Evolutionary conservation across 2,113 vertebrate species (phyloP), one percentile per base, ranked within the genome.

Genomic region (Arvicanthis niloticus): DNA sequence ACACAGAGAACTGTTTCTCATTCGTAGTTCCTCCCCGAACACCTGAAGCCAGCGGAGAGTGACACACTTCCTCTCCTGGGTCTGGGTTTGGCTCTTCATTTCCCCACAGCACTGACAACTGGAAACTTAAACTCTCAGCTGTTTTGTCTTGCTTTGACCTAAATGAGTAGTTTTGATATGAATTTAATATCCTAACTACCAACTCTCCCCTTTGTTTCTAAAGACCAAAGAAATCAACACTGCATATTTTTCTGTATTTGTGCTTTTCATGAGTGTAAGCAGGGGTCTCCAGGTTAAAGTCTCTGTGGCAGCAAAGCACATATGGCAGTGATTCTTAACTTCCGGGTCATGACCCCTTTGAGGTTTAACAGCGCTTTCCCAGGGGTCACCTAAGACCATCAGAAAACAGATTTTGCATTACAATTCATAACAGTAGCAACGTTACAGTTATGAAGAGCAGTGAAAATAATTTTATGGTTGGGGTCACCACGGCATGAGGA

Each of bases 81-180:
- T 98, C 97, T 80, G 42, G 68, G 80, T 97, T 86, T 97, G 96
- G 97, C 85, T 95, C 51, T 75, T 31, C 42, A 2, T 89, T 88
- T 81, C 82, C 85, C 70, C 75, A 40, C 81, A 90, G 70, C 65
- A 92, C 92, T 1, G 42, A 92, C 91, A 88, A 45, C 12, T 92
- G 96, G 96, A 96, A 97, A 96, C 88, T 96, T 88, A 58, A 92
- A 85, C 72, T 48, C 4, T n/a, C 5, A 15, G 67, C 76, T 91
- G 7, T 77, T 96, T 77, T 93, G 91, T 91, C 95, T 96, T 93
- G 95, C 81, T 95, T 96, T 97, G 88, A 98, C 92, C 96, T 89
- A 94, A 51, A 95, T 94, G 86, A 94, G 89, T 53, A 96, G 88
- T 95, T 96, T 95, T 97, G 91, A 97, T 92, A 73, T 91, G 89